phyloP scores from a whole-genome alignment of 2,888 invertebrate genomes.

The Hirtodrosophila cameraria region DNA sequence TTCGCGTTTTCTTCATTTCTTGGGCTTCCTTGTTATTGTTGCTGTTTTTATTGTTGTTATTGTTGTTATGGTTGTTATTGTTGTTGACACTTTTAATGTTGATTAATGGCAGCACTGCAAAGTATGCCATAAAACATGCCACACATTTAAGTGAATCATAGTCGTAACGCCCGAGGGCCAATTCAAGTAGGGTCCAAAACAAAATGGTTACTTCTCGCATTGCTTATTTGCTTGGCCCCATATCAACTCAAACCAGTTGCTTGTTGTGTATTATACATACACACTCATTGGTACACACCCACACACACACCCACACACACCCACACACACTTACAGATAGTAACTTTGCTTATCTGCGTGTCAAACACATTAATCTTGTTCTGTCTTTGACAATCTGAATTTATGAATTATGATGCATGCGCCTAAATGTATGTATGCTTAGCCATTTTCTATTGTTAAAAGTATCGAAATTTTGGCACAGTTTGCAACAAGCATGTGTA shows the following conservation, averaged over 20 bases:
- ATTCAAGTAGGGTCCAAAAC: conserved; percentile 14
- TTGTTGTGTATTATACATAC: neutral
- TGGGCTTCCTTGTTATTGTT: conserved; percentile 2
- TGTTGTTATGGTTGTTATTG: conserved; percentile 33
- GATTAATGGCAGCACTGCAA: conserved; percentile 63
- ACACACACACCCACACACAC: neutral
- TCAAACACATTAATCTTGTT: conserved; percentile 50
- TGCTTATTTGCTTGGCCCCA: neutral
- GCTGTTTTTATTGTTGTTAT: conserved; percentile 1
- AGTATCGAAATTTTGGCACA: conserved; percentile 1
- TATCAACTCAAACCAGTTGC: neutral
- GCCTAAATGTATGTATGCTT: conserved; percentile 30
- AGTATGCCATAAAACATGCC: conserved; percentile 67
- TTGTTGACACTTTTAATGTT: conserved; percentile 75
- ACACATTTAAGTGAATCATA: conserved; percentile 75
- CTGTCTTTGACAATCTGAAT: conserved; percentile 3
- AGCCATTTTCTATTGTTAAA: neutral
- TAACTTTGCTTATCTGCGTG: conserved; percentile 26
- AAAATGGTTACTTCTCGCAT: conserved; percentile 7
- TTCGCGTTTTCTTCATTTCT: conserved; percentile 19
- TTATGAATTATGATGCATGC: conserved; percentile 50
- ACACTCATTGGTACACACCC: neutral
- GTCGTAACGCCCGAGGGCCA: conserved; percentile 30
- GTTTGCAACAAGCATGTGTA: neutral
- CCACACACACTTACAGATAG: neutral